These are phyloP conservation scores for Stegodyphus dumicola DNA, from an alignment of 1,140 invertebrate genomes.

Conservation along the genomic window DNA sequence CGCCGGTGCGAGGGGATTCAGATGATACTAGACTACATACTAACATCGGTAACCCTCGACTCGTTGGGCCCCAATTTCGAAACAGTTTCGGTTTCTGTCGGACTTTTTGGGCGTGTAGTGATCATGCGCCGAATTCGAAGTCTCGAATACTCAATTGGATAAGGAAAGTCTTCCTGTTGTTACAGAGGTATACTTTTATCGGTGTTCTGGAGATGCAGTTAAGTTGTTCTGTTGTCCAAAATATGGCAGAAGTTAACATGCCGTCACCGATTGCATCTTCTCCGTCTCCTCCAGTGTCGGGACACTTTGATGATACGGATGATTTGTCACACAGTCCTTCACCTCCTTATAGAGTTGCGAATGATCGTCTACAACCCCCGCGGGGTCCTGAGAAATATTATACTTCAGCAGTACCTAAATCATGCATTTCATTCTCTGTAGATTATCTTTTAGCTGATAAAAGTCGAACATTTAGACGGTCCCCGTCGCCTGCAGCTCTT, in stretches of 20 bases:
- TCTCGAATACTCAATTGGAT: neutral
- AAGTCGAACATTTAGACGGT: conserved; percentile 15
- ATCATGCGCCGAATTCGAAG: conserved; percentile 6
- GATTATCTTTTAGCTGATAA: conserved; percentile 42
- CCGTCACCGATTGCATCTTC: conserved; percentile 35
- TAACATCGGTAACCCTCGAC: neutral
- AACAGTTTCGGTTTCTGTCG: conserved; percentile 8
- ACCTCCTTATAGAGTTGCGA: conserved; percentile 8
- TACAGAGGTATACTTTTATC: neutral
- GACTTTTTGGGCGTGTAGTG: neutral
- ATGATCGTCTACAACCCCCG: conserved; percentile 1
- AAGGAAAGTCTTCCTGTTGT: neutral
- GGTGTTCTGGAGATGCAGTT: conserved; percentile 18
- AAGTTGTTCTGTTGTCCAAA: conserved; percentile 33
- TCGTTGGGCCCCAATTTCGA: neutral
- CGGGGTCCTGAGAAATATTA: conserved; percentile 23
- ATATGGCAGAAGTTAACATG: conserved; percentile 39
- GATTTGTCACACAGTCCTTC: conserved; percentile 25
- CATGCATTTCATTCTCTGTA: conserved; percentile 49
- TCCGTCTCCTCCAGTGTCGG: conserved; percentile 3
- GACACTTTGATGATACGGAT: conserved; percentile 32
- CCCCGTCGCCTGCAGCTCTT: conserved; percentile 6
- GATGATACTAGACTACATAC: neutral
- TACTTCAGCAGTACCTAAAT: conserved; percentile 8
- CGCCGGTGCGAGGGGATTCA: neutral